Base-by-base conservation (phyloP, 92 coral and sea anemone species). In the Actinostola sp. region DNA sequence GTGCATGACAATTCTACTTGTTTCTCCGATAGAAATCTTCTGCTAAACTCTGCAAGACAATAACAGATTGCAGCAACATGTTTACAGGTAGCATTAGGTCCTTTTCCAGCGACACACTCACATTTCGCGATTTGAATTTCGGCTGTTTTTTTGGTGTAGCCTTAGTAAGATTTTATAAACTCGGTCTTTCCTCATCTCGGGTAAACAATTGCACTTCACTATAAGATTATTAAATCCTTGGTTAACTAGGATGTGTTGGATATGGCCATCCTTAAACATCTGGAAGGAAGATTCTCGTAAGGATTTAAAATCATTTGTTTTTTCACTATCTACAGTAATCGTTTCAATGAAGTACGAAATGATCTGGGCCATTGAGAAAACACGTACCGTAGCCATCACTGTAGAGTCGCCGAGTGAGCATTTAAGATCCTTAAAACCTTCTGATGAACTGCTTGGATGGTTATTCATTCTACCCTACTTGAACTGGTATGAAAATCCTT, bases 1-100 rank as follows among this genome's bases (percentile, higher is more conserved):
- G 79, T 83, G 72, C 88, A 77, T 3, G 84, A 61, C n/a, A 67
- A 23, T 31, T 67, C 76, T 1, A 63, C 57, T 52, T 67, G 39
- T 0, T 75, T 68, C 24, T 70, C 30, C 9, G 81, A 73, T 25
- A 70, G 69, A 31, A 64, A 66, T 24, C 63, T 23, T 58, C 84
- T 70, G 17, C 70, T 73, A n/a, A 84, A 84, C 61, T 77, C 89
- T 28, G 71, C 84, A 15, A 84, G 67, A 25, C 80, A 75, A 71
- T 84, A 84, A 32, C 79, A 83, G 17, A 76, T 51, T 32, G 82
- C 88, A 19, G 81, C 81, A n/a, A 83, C 70, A 28, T 82, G 87
- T 66, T 82, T 82, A 24, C 88, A 67, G 54, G 53, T 67, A 16
- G 75, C 77, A 0, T 24, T 61, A 28, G 82, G 83, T 9, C 87